Base-by-base conservation (phyloP, 2,888 invertebrate genomes). In the Stenoptilia bipunctidactyla region DNA sequence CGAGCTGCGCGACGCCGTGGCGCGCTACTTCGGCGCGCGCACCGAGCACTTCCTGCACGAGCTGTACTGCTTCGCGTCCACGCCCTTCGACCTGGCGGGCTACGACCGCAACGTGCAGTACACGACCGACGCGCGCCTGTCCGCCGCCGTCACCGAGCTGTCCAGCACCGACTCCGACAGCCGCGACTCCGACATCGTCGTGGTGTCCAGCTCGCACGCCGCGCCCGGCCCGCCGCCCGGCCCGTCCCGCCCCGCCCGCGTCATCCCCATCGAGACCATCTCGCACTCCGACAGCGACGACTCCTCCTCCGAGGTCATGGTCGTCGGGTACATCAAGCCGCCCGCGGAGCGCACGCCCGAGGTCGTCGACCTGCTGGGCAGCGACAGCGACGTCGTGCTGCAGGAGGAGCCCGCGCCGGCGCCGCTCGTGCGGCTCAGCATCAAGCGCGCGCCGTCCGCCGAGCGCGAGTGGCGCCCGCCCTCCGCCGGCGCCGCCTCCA, bases 21-120 rank as follows among this genome's bases (percentile, higher is more conserved):
- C 85, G 15, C 88, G 90, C 10, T 92, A 89, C 62, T 84, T 96
- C 45, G 89, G 90, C 13, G 75, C 83, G 1, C 85, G 90, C 49
- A 93, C 95, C 0, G 88, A 89, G 42, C 97, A 97, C 68, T 97
- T 97, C 64, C 86, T 94, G 25, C 96, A 97, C 63, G 97, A 97
- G 62, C 87, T 97, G 45, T 89, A 90, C 54, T 90, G 89, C 64
- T 97, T 92, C 74, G 94, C 97, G 25, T 87, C 91, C 15, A 94
- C 95, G 9, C 93, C 94, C 0, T 93, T 90, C 64, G 94, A 94
- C 61, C 89, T 97, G 88, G 85, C 89, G 40, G 93, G 92, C 13
- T 93, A 92, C 57, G 93, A 93, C 62, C 85, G 90, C 14, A 85
- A 88, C 51, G 89, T 90, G 14, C 87, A 87, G 46, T 92, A 92